These are phyloP conservation scores for Myrmophylax atrothorax DNA, from an alignment of 2,113 vertebrate genomes.

Conservation along the genomic window DNA sequence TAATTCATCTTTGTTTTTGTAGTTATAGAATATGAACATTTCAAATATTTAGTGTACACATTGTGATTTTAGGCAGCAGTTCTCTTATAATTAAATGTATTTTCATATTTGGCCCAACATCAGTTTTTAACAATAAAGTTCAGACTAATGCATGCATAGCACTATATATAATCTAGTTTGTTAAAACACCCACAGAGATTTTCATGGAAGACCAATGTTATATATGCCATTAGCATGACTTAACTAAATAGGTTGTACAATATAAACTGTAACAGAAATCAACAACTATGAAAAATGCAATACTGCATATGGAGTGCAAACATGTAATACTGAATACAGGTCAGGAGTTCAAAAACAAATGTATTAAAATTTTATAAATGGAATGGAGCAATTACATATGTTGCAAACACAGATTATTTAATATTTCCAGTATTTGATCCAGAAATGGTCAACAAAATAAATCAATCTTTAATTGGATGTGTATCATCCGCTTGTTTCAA, in stretches of 20 bases:
- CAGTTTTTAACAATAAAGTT: background rate
- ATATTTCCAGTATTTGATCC: background rate
- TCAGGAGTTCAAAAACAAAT: slow-evolving; percentile 29
- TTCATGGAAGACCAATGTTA: background rate
- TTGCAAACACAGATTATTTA: slow-evolving; percentile 3
- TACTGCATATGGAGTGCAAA: background rate
- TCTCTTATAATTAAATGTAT: background rate
- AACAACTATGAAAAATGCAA: background rate
- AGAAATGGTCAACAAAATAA: background rate
- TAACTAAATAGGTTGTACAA: background rate
- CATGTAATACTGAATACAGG: background rate
- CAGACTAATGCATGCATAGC: background rate
- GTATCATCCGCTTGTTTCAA: background rate
- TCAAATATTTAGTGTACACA: background rate
- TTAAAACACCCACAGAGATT: background rate
- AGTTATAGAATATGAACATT: background rate
- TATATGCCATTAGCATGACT: background rate
- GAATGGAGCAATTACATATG: background rate
- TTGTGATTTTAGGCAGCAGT: background rate
- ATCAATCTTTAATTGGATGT: background rate
- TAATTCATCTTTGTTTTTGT: background rate
- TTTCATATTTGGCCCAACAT: background rate
- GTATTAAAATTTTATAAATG: background rate
- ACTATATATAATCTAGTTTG: background rate
- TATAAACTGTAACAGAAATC: background rate